Base-by-base conservation (phyloP, 1,140 invertebrate species). In the Drosophila bipectinata region DNA sequence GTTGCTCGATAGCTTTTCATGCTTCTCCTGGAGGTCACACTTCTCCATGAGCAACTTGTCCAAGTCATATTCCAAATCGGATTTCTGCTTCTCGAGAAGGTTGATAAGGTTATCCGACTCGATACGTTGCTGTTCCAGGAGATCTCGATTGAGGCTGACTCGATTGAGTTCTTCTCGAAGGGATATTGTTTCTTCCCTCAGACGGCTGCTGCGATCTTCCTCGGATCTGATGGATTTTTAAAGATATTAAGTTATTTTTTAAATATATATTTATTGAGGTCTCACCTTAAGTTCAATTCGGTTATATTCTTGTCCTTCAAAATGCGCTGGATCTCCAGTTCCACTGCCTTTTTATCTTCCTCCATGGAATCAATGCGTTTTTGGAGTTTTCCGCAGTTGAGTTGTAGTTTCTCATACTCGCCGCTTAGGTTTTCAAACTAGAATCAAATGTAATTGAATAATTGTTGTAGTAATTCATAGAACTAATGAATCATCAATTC, bases 361-460 rank as follows among this genome's bases (percentile, higher is more conserved):
- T 96, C 95, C 18, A 96, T 79, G 47, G 92, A 92, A 54, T 97
- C 95, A 53, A 94, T 94, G 39, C 94, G 92, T 87, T 97, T 97
- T 89, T 96, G 95, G 6, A 96, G 91, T 49, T 95, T 95, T 44
- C 90, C 92, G 90, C 95, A 95, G 15, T 93, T 92, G 81, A 96
- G 95, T 84, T 96, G 95, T 7, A 96, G 87, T 81, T 96, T 96
- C 67, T 97, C 96, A 71, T 95, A 96, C 80, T 97, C 96, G 1
- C 90, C 92, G 79, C 95, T 96, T 6, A 97, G 90, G 4, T 94
- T 93, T 75, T 97, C 96, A 64, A 96, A 93, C 95, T 96, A 52
- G 34, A 93, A 14, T 1, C 2, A 37, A 28, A n/a, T 10, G 1
- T 18, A 8, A 41, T 24, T 26, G 0, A 14, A 14, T 32, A 32